Base-by-base conservation (phyloP, 2,797 vertebrate species). In the Cryptoprocta ferox region DNA sequence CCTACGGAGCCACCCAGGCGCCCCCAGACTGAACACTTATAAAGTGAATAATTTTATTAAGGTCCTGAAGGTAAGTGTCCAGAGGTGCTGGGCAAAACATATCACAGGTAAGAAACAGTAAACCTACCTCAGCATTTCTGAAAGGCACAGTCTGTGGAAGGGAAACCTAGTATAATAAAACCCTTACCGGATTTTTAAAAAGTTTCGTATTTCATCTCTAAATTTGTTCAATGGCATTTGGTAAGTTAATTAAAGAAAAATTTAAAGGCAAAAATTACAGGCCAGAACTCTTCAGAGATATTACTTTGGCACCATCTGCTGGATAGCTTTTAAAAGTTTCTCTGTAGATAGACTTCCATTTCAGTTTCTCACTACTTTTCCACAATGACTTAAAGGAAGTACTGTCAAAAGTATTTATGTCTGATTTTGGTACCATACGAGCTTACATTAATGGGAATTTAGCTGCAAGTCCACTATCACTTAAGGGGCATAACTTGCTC, bases 71-170 rank as follows among this genome's bases (percentile, higher is more conserved):
- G 93, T 95, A 96, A 98, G 96, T 96, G 97, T 98, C 97, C 97
- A 97, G 97, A 99, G 98, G 98, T 98, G 98, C 98, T 98, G 98
- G 98, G 98, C 96, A 96, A 97, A 98, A 98, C 97, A 98, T 88
- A 96, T 95, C 93, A 91, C 97, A 97, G 94, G 92, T 95, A 94
- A 98, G 97, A 97, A 59, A 98, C 96, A 65, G 97, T 98, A 98
- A 98, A 98, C 97, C 98, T 98, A 98, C 97, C 97, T 98, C 98
- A 98, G 98, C 97, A 97, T 98, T 98, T 98, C 98, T 97, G 98
- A 98, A 99, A 99, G 99, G 98, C 98, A 99, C 98, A 98, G 98
- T 99, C 98, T 99, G 99, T 98, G 97, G 96, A 97, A 90, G 89
- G 93, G 85, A 89, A 95, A 89, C 96, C 98, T 99, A 98, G 95